A percentile compares a stretch with the other conserved stretches of the same genome.
Conservation (phyloP, 2,113 vertebrate genomes). For the Amphilophus citrinellus region DNA sequence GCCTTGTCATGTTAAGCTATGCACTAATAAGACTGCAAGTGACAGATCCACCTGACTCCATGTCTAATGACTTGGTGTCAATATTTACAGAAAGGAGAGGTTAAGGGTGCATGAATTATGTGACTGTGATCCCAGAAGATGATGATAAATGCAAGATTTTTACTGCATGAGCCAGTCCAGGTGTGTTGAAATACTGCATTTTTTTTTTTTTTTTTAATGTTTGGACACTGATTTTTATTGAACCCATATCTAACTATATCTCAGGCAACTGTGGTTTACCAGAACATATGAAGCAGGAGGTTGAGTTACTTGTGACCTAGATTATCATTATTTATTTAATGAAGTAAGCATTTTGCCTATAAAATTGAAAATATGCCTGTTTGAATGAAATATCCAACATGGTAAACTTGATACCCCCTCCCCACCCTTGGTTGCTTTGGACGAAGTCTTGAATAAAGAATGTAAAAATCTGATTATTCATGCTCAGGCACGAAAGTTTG, state of each 20-base stretch:
- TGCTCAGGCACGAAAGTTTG: background rate
- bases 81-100: background rate
- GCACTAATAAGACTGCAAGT: conserved; percentile 19
- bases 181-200: conserved; percentile 56
- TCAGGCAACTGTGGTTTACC: conserved; percentile 59
- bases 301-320: conserved; percentile 38
- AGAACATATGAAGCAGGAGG: conserved; percentile 19
- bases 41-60: background rate
- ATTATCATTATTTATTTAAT: conserved; percentile 64
- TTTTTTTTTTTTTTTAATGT: conserved; percentile 28
- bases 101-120: conserved; percentile 33
- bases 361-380: conserved; percentile 30
- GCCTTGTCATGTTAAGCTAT: conserved; percentile 34
- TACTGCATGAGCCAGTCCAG: conserved; percentile 18
- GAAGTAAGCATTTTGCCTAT: conserved; percentile 30
- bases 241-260: conserved; percentile 55
- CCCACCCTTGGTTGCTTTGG: background rate
- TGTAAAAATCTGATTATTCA: background rate
- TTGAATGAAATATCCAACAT: conserved; percentile 53
- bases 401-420: background rate
- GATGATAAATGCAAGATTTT: conserved; percentile 27
- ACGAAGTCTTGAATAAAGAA: background rate
- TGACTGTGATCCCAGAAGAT: conserved; percentile 11
- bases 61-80: background rate
- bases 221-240: conserved; percentile 44